Percentiles rank a stretch among this genome's conserved stretches.
Conservation (phyloP, 2,797 vertebrate species). For the Amblyraja radiata region DNA sequence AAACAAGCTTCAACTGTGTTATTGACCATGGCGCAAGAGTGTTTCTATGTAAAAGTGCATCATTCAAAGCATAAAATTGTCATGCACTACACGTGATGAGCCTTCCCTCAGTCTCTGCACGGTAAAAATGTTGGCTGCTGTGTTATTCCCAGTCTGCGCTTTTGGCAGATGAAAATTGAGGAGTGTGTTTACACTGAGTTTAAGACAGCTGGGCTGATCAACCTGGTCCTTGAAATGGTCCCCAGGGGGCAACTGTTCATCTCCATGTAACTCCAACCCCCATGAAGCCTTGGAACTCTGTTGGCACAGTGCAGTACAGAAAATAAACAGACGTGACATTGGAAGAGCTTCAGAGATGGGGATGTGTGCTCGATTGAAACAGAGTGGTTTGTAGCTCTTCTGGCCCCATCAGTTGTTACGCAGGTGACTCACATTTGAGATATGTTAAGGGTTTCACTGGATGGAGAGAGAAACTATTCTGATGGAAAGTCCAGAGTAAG, state of each 20-base stretch:
- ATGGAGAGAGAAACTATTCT: neutral
- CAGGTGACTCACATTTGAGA: neutral
- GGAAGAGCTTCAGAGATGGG: neutral
- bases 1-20: constrained; percentile 30
- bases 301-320: neutral
- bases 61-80: neutral
- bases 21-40: neutral
- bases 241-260: neutral
- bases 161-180: neutral
- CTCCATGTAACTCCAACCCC: neutral
- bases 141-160: neutral
- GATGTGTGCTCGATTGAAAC: neutral
- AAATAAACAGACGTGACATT: neutral
- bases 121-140: constrained; percentile 10
- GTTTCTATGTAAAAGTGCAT: constrained; percentile 27
- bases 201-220: neutral
- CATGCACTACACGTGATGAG: neutral
- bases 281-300: too few relatives aligned
- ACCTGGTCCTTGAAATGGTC: neutral
- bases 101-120: neutral
- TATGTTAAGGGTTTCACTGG: neutral
- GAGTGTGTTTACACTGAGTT: neutral
- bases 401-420: neutral
- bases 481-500: neutral
- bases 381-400: neutral